Evolutionary conservation across 2,888 invertebrate species (phyloP), one percentile per base, ranked within the genome.

Genomic region (Norana najaformis): DNA sequence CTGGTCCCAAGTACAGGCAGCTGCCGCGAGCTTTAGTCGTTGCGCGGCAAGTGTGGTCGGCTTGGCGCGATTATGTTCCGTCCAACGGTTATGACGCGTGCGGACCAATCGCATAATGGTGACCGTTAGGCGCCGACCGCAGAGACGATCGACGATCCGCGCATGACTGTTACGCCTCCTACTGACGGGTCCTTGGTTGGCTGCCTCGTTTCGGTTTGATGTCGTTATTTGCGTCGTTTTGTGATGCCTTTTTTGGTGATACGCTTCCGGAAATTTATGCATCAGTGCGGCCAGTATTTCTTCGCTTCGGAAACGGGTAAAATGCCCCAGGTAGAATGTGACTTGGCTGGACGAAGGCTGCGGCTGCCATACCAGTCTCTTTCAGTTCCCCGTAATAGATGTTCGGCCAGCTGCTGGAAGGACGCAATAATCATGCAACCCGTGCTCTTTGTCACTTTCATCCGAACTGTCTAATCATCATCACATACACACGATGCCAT

Each of bases 151-250:
- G 11, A n/a, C 69, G 30, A 30, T 6, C 69, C n/a, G 69, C 69
- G 69, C 69, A 69, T 69, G 69, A n/a, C 69, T 69, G 69, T 30
- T 69, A 69, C 30, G 69, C n/a, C 69, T n/a, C 8, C 69, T 69
- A n/a, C n/a, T 69, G 69, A 11, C 11, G 69, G n/a, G 69, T 69
- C 69, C 69, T 69, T 69, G 30, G 69, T 69, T n/a, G n/a, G n/a
- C 69, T n/a, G 8, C 69, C 69, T 69, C 69, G 69, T 69, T 69
- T 69, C 69, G 69, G 69, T 2, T 69, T 69, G n/a, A 69, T 69
- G 69, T 69, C 69, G 69, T 69, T n/a, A 69, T 69, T 69, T 30
- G 69, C 69, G 69, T n/a, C 69, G 69, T 69, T 69, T 69, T 69
- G 69, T 69, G 69, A 69, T n/a, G 69, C n/a, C n/a, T n/a, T 69